Base-by-base conservation (phyloP, 2,888 invertebrate genomes). In the Caenorhabditis macrosperma region DNA sequence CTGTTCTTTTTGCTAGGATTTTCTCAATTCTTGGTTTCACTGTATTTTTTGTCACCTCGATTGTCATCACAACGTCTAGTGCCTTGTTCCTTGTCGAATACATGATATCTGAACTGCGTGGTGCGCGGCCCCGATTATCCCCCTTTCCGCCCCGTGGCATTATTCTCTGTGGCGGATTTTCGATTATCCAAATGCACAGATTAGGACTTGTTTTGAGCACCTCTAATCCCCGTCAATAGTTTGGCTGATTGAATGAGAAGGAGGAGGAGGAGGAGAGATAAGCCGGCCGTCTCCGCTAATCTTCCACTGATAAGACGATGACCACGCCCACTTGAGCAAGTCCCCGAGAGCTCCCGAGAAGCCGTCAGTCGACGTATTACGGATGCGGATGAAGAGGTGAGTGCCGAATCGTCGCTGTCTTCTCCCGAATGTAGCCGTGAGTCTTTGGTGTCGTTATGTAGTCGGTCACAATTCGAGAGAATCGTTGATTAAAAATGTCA, bases 231-330 rank as follows among this genome's bases (percentile, higher is more conserved):
- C 41, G 24, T 68, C 35, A 68, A 68, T 68, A 59, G 35, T 48
- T 6, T 5, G 26, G 24, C 35, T 68, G 68, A 68, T 68, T 57
- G 50, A 50, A 68, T 55, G n/a, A 22, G 46, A 63, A 26, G 26
- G 26, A 52, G 15, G 26, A 24, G 38, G 59, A 38, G 38, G 64
- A 10, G 24, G 26, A 9, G 41, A 66, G 35, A 64, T 67, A 57
- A 67, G n/a, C n/a, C n/a, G n/a, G n/a, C n/a, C n/a, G n/a, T n/a
- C n/a, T 67, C 67, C 55, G 26, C 1, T 67, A 33, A 57, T 54
- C 22, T 30, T 12, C 26, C 15, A 55, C n/a, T 68, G 68, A 68
- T 68, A 68, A 59, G 59, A 67, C 35, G 38, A 57, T n/a, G n/a
- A n/a, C n/a, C 41, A 57, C 68, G 50, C 68, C 68, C 59, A 59